Evolutionary conservation across 2,797 vertebrate species (phyloP).

Genomic region (Cirrhinus mrigala): DNA sequence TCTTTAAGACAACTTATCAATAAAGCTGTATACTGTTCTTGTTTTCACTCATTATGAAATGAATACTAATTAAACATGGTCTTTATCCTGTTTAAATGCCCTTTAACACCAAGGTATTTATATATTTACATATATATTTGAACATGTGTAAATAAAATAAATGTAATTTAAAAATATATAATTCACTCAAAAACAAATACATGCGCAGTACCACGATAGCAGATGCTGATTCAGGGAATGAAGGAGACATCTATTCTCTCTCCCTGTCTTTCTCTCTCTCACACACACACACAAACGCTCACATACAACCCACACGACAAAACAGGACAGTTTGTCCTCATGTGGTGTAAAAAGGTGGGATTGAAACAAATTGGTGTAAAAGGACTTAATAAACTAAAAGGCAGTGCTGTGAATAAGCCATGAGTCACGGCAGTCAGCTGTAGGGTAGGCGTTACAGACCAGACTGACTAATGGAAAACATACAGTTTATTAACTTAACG

Average conservation of each 20-base stretch:
- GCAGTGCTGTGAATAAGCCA: conserved; percentile 48
- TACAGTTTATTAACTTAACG: conserved; percentile 48
- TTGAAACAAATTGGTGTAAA: conserved; percentile 54
- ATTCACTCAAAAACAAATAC: no score
- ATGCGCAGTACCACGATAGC: neutral
- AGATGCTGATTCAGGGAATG: neutral
- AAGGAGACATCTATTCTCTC: conserved; percentile 20
- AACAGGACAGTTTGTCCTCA: conserved; percentile 46
- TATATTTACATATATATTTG: no score
- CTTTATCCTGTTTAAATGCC: neutral
- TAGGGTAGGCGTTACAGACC: conserved; percentile 47
- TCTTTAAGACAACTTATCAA: neutral
- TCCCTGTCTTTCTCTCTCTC: conserved; percentile 4
- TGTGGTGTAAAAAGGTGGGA: conserved; percentile 53
- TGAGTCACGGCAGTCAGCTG: conserved; percentile 51
- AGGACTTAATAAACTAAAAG: conserved; percentile 50
- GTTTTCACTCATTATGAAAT: neutral
- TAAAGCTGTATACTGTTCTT: neutral
- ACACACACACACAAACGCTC: conserved; percentile 16
- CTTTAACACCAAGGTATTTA: neutral
- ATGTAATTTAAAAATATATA: no score
- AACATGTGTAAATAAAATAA: no score
- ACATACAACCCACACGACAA: conserved; percentile 29
- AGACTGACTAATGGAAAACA: conserved; percentile 48
- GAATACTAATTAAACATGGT: neutral